These are phyloP conservation scores for Gallinago jamesoni DNA, from an alignment of 2,113 vertebrate genomes.

Conservation along the genomic window DNA sequence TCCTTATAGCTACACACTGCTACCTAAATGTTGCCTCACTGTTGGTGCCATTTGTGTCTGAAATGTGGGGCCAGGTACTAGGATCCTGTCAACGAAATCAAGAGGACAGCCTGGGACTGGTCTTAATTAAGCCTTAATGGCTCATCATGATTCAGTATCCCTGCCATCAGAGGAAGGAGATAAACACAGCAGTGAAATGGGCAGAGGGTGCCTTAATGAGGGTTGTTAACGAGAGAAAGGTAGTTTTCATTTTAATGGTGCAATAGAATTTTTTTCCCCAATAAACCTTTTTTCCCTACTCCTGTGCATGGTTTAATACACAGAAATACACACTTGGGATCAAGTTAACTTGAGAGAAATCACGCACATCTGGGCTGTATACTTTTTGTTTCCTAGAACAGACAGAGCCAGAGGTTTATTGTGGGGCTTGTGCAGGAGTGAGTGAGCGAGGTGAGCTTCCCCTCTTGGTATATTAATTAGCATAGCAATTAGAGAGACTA, in stretches of 20 bases:
- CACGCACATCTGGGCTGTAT: neutral
- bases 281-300: neutral
- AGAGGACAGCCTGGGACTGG: neutral
- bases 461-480: neutral
- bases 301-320: neutral
- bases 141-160: neutral
- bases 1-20: neutral
- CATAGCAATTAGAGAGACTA: neutral
- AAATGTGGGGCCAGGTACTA: constrained; percentile 16
- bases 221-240: neutral
- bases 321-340: neutral
- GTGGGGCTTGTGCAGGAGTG: neutral
- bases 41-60: constrained; percentile 3
- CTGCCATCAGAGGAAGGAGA: neutral
- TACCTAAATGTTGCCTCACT: neutral
- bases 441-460: neutral
- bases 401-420: neutral
- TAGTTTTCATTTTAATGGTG: neutral
- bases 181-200: neutral
- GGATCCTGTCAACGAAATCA: constrained; percentile 12
- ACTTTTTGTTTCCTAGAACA: neutral
- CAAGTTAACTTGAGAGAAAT: neutral
- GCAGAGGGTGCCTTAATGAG: neutral
- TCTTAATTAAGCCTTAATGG: neutral
- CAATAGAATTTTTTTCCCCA: neutral